Percentiles rank a stretch among this genome's conserved stretches.
Evolutionary conservation across 1,140 invertebrate species (phyloP).

Genomic region (Neuroterus valhalla): DNA sequence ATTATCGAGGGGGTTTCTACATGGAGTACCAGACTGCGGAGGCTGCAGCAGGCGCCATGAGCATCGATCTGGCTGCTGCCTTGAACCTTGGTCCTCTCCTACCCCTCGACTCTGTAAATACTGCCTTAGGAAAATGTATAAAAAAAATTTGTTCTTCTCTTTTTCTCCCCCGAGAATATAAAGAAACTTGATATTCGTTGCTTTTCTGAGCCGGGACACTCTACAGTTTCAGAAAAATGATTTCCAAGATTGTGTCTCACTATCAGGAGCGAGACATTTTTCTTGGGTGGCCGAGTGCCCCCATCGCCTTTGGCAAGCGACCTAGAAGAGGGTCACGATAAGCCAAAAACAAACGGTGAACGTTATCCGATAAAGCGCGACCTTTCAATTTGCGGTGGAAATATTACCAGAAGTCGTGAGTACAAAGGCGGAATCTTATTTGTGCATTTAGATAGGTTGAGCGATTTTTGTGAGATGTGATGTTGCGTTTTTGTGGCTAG

Average conservation of each 20-base stretch:
- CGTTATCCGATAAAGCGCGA: constrained; percentile 21
- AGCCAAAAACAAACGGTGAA: neutral
- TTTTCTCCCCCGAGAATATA: neutral
- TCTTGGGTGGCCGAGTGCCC: neutral
- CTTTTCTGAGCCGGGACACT: too few relatives aligned
- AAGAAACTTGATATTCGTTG: too few relatives aligned
- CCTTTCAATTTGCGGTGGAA: neutral
- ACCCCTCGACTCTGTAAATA: neutral
- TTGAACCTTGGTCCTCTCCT: constrained; percentile 18
- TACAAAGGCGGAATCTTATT: neutral
- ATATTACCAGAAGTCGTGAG: neutral
- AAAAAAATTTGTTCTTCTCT: neutral
- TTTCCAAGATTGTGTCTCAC: neutral
- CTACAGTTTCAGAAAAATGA: too few relatives aligned
- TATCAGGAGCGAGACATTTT: constrained; percentile 8
- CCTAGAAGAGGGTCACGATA: neutral
- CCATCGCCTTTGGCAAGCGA: neutral
- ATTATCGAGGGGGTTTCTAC: constrained; percentile 46
- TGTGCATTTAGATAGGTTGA: neutral
- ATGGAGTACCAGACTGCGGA: constrained; percentile 62
- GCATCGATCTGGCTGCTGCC: constrained; percentile 67
- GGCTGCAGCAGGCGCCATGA: constrained; percentile 68
- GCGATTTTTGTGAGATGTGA: too few relatives aligned
- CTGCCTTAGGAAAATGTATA: neutral
- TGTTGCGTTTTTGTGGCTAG: too few relatives aligned